These are phyloP conservation scores for Bimastos eiseni DNA, from an alignment of 2,888 invertebrate species.

Conservation along the genomic window DNA sequence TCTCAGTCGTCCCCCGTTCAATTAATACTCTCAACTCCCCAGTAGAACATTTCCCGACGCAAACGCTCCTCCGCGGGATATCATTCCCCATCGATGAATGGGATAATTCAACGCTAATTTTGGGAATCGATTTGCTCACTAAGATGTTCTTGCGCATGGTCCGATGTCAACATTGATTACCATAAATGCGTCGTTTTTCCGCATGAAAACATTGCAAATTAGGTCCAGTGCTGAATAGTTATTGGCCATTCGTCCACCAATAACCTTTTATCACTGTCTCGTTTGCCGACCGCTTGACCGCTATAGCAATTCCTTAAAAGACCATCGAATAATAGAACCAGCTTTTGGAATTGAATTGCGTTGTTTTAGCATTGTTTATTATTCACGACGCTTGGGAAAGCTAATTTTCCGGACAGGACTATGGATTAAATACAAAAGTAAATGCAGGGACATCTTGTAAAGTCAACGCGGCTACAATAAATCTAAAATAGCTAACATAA, in stretches of 20 bases:
- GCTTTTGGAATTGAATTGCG: background rate
- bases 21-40: background rate
- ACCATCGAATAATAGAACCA: background rate
- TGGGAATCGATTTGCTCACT: background rate
- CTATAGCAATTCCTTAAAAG: background rate
- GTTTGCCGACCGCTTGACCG: background rate
- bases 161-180: background rate
- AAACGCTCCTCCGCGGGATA: background rate
- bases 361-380: constrained; percentile 6
- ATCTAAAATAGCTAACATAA: background rate
- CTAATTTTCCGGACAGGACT: background rate
- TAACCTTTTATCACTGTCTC: background rate
- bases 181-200: background rate
- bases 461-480: background rate
- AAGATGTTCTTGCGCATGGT: background rate
- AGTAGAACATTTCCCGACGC: background rate
- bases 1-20: background rate
- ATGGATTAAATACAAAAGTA: background rate
- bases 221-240: background rate
- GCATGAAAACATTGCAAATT: background rate
- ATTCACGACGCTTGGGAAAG: background rate
- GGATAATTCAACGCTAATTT: constrained; percentile 1
- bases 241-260: background rate
- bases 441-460: background rate
- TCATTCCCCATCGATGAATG: background rate